Conservation (phyloP, 2,888 invertebrate genomes). For the Diarsia rubi region DNA sequence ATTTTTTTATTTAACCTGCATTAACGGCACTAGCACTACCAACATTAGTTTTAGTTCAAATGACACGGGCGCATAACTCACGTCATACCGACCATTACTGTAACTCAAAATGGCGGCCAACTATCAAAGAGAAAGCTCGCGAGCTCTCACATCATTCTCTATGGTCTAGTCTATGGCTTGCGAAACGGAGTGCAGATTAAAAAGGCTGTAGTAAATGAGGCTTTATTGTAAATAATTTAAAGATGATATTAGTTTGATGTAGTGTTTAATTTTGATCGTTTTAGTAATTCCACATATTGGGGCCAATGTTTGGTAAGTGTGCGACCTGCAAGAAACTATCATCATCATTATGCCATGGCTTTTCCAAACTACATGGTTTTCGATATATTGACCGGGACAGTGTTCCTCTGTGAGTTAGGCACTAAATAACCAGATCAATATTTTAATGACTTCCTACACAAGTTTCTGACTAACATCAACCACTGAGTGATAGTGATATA, state of each 20-base stretch:
- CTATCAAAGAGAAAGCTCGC: conserved; percentile 89
- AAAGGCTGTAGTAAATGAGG: conserved; percentile 61
- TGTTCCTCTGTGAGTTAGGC: neutral
- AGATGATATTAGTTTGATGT: conserved; percentile 58
- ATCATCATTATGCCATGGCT: neutral
- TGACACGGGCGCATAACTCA: conserved; percentile 88
- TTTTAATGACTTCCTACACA: neutral
- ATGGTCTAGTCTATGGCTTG: conserved; percentile 83
- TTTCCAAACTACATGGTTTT: neutral
- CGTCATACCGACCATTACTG: conserved; percentile 85
- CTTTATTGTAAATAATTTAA: conserved; percentile 63
- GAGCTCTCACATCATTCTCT: conserved; percentile 89
- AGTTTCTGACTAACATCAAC: neutral
- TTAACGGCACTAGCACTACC: conserved; percentile 81
- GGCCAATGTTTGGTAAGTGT: conserved; percentile 40
- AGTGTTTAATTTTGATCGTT: conserved; percentile 70
- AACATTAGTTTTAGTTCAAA: conserved; percentile 85
- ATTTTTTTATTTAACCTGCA: conserved; percentile 82
- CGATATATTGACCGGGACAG: too few relatives aligned
- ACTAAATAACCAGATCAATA: neutral
- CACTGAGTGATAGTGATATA: neutral
- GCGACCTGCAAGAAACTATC: neutral
- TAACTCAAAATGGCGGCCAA: conserved; percentile 89
- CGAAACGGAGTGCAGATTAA: conserved; percentile 76
- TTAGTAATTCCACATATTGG: conserved; percentile 55